Base-by-base conservation (phyloP, 2,113 vertebrate genomes). In the Morone saxatilis region DNA sequence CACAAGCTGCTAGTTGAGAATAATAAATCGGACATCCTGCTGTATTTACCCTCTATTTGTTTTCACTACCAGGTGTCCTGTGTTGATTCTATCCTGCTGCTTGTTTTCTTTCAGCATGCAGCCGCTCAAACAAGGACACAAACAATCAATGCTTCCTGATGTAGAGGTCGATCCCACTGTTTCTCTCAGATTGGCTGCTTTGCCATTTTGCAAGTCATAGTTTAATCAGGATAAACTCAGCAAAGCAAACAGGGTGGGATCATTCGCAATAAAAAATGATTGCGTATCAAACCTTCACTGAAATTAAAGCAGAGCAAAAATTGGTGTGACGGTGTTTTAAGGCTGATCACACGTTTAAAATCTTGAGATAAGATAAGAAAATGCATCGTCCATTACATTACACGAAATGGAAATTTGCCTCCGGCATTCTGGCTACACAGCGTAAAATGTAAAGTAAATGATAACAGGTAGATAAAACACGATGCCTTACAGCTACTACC, bases 121-220 rank as follows among this genome's bases (percentile, higher is more conserved):
- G 65, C 13, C 12, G 43, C 1, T 19, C 31, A 69, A 73, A 50
- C 60, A 47, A 59, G 20, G 17, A 16, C 31, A 48, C 36, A 68
- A 69, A 59, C 36, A 72, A 51, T 72, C 45, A 66, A 59, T 65
- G 66, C 10, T 17, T 60, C 38, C 71, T 51, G 14, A 71, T 45
- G 0, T 4, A 56, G n/a, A 36, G 5, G n/a, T 54, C 8, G 2
- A 60, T 53, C 50, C 4, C n/a, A 48, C 25, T 7, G 36, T 56
- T 19, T 75, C 31, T n/a, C 60, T 36, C 8, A n/a, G 8, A 43
- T 5, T 70, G 4, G 38, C 14, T 41, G 17, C 56, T 47, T 79
- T 61, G 1, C 25, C 13, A 13, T 14, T 25, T 71, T 9, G n/a
- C 17, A 22, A 19, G 50, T 76, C 40, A 66, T 16, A 20, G 51